Base-by-base conservation (phyloP, 1,140 invertebrate genomes). In the Drosophila tropicalis region DNA sequence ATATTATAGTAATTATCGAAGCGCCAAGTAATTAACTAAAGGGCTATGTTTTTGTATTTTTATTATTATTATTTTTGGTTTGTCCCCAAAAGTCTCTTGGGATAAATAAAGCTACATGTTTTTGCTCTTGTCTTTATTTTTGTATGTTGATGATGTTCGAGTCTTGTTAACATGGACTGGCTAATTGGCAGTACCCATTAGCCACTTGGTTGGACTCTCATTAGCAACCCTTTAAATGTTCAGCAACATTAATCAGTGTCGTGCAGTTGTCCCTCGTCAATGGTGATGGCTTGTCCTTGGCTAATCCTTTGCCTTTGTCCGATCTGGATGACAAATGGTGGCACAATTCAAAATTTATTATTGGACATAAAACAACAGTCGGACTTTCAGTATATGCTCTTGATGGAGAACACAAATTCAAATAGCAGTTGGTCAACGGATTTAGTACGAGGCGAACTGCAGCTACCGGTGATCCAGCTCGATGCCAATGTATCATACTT, bases 141-240 rank as follows among this genome's bases (percentile, higher is more conserved):
- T 25, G 22, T 25, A 32, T 57, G 34, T 10, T 57, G 44, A 47
- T 47, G 44, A 51, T 56, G 54, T 72, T 57, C 10, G 22, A 39
- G 15, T 41, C 83, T 73, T 84, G 81, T 84, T 79, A 64, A 64
- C 72, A 66, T 32, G 15, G 29, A 25, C 34, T n/a, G 44, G 36
- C 58, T 81, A 86, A 81, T 81, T 79, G 64, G 62, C 63, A 34
- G 62, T 68, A 57, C 55, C 60, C 70, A 72, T 63, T 57, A 66
- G 67, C 47, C 34, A 44, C 15, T 41, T 15, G 29, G 47, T 25
- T 10, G 72, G 58, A 66, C 55, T 72, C 55, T 76, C 65, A 87
- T 87, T 76, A 82, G 83, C 71, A 85, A 79, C 79, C 82, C 82
- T 87, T 85, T 85, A 87, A 86, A 85, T 86, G 65, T 63, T 71